Percentiles rank a stretch among this genome's conserved stretches.
These are phyloP conservation scores for Eulemur mongoz DNA, from an alignment of 2,797 vertebrate genomes.

Conservation along the genomic window DNA sequence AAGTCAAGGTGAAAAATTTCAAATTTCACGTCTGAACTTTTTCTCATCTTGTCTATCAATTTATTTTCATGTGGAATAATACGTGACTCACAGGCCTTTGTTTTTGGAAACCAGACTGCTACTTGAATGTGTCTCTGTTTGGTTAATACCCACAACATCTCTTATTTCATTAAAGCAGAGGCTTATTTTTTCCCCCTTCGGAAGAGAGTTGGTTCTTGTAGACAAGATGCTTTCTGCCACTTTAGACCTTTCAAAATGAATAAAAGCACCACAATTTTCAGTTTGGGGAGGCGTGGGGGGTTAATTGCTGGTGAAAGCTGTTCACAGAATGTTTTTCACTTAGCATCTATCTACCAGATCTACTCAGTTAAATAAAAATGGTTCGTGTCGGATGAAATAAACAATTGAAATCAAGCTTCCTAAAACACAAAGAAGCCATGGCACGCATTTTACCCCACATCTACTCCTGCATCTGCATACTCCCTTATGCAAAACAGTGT, in stretches of 20 bases:
- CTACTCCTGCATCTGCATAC: constrained; percentile 77
- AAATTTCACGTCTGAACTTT: constrained; percentile 77
- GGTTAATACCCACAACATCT: constrained; percentile 56
- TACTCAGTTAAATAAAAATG: constrained; percentile 73
- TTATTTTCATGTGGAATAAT: constrained; percentile 82
- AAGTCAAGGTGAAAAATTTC: constrained; percentile 78
- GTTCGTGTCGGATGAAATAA: constrained; percentile 71
- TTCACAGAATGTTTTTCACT: constrained; percentile 47
- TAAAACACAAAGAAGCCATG: constrained; percentile 80
- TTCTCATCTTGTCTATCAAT: constrained; percentile 80
- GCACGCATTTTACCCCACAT: constrained; percentile 75
- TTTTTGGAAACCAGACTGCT: constrained; percentile 81
- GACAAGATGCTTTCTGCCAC: constrained; percentile 73
- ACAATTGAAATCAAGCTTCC: constrained; percentile 78
- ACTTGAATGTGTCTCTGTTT: constrained; percentile 75
- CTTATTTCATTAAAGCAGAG: constrained; percentile 59
- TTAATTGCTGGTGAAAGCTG: constrained; percentile 36
- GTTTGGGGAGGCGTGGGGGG: neutral
- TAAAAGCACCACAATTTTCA: constrained; percentile 13
- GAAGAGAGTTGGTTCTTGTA: constrained; percentile 68
- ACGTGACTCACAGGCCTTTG: constrained; percentile 81
- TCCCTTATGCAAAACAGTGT: constrained; percentile 81
- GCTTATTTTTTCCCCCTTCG: constrained; percentile 35
- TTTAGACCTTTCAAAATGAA: constrained; percentile 65
- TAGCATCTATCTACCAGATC: neutral